A percentile compares a stretch with the other conserved stretches of the same genome.
phyloP scores from a whole-genome alignment of 2,797 vertebrate genomes.

The Lepilemur ruficaudatus region DNA sequence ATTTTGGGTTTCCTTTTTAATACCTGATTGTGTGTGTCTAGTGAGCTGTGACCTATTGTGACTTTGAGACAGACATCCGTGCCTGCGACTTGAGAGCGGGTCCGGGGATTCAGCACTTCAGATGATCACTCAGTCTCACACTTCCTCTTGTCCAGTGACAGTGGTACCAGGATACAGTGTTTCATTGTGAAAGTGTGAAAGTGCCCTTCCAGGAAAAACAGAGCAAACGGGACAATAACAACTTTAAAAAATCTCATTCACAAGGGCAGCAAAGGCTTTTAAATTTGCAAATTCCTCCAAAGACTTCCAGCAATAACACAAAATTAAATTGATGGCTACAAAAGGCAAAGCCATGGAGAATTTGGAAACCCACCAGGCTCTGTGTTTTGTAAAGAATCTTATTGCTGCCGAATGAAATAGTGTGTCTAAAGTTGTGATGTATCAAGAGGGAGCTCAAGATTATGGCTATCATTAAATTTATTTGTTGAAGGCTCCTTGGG shows the following conservation, averaged over 20 bases:
- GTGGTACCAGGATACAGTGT: not conserved
- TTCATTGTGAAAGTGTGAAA: not conserved
- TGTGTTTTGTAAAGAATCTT: not conserved
- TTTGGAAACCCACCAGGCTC: not conserved
- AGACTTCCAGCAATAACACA: not conserved
- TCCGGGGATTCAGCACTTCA: not conserved
- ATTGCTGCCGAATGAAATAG: not conserved
- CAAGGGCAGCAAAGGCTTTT: not conserved
- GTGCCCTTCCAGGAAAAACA: not conserved
- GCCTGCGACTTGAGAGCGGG: not conserved
- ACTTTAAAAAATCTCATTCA: not conserved
- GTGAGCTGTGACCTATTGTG: not conserved
- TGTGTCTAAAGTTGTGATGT: not conserved
- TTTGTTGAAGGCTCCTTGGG: not conserved
- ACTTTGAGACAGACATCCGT: not conserved
- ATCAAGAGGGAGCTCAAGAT: not conserved
- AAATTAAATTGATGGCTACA: not conserved
- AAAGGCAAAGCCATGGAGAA: slow-evolving; percentile 2
- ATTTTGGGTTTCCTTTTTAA: slow-evolving; percentile 20
- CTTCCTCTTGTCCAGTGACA: not conserved
- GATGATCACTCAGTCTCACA: not conserved
- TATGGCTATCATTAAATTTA: not conserved
- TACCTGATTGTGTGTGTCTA: not conserved
- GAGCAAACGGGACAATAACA: not conserved
- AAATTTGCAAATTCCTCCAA: slow-evolving; percentile 6